Percentiles rank a stretch among this genome's conserved stretches.
These are phyloP conservation scores for Hypsopygia costalis DNA, from an alignment of 2,888 invertebrate species.

Conservation along the genomic window DNA sequence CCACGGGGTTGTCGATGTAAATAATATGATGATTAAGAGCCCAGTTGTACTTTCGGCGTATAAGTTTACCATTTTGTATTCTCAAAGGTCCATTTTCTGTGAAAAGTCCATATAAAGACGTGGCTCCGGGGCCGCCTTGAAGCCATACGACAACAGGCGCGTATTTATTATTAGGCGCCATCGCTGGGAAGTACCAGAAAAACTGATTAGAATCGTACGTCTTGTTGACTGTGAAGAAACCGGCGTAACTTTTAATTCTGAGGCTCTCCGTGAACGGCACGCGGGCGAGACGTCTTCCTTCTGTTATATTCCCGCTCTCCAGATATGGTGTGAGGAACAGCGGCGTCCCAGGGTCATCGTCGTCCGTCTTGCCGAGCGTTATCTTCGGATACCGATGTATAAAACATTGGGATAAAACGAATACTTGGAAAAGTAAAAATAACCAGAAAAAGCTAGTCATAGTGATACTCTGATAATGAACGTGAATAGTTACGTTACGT, in stretches of 20 bases:
- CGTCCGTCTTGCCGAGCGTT: slow-evolving; percentile 44
- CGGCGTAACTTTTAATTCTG: slow-evolving; percentile 85
- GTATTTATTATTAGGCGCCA: slow-evolving; percentile 64
- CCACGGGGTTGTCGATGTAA: slow-evolving; percentile 96
- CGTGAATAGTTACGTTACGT: too few species aligned
- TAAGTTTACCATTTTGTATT: slow-evolving; percentile 56
- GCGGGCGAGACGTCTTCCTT: slow-evolving; percentile 79
- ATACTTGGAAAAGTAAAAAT: slow-evolving; percentile 34
- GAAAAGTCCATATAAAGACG: slow-evolving; percentile 90
- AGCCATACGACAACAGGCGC: slow-evolving; percentile 91
- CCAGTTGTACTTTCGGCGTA: slow-evolving; percentile 89
- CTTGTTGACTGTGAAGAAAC: slow-evolving; percentile 91
- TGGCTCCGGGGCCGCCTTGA: slow-evolving; percentile 92
- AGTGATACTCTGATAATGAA: slow-evolving; percentile 14
- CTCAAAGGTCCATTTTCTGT: slow-evolving; percentile 89
- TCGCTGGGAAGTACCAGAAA: slow-evolving; percentile 95
- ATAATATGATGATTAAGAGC: slow-evolving; percentile 88
- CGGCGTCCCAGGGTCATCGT: slow-evolving; percentile 76
- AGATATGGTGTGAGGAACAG: slow-evolving; percentile 88
- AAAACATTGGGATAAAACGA: slow-evolving; percentile 37
- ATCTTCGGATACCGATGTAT: slow-evolving; percentile 58
- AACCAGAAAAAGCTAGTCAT: slow-evolving; percentile 40
- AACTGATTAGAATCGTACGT: slow-evolving; percentile 90
- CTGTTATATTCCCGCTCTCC: slow-evolving; percentile 84
- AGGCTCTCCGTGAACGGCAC: slow-evolving; percentile 81